Evolutionary conservation across 2,797 vertebrate genomes (phyloP).

Genomic region (Pogonophryne albipinna): DNA sequence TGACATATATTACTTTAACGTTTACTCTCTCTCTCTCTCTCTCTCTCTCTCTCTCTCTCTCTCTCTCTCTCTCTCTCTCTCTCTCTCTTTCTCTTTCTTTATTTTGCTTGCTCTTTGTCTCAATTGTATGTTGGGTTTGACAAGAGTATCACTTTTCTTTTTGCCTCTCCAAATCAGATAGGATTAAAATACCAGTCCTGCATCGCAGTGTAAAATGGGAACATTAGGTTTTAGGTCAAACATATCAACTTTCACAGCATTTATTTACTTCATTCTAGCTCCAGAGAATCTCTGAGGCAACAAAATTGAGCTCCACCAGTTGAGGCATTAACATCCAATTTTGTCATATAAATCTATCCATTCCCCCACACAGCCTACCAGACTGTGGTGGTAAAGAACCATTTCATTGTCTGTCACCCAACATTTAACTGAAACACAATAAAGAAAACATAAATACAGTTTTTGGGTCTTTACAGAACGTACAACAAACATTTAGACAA

Average conservation of each 20-base stretch:
- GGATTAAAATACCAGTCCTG: neutral
- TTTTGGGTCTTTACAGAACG: neutral
- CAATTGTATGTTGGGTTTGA: neutral
- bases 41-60: too few relatives aligned
- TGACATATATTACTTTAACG: neutral
- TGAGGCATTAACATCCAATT: slow-evolving; percentile 1
- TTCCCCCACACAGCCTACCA: slow-evolving; percentile 30
- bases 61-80: too few relatives aligned
- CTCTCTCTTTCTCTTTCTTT: too few relatives aligned
- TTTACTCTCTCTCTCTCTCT: too few relatives aligned
- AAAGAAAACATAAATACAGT: neutral
- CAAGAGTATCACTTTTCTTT: neutral
- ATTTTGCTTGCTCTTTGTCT: too few relatives aligned
- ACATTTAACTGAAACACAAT: slow-evolving; percentile 12
- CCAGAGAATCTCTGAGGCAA: slow-evolving; percentile 7
- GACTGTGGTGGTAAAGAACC: slow-evolving; percentile 14
- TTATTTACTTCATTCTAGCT: slow-evolving; percentile 4
- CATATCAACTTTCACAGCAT: slow-evolving; percentile 22
- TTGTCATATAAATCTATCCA: slow-evolving; percentile 30
- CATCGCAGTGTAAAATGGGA: neutral
- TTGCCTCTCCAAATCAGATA: neutral
- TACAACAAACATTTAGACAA: slow-evolving; percentile 11
- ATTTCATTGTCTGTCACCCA: slow-evolving; percentile 19
- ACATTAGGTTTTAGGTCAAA: slow-evolving; percentile 5
- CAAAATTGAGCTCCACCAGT: slow-evolving; percentile 11